Percentiles rank a stretch among this genome's conserved stretches.
These are phyloP conservation scores for Camponotus fellah DNA, from an alignment of 2,888 invertebrate genomes.

Conservation along the genomic window DNA sequence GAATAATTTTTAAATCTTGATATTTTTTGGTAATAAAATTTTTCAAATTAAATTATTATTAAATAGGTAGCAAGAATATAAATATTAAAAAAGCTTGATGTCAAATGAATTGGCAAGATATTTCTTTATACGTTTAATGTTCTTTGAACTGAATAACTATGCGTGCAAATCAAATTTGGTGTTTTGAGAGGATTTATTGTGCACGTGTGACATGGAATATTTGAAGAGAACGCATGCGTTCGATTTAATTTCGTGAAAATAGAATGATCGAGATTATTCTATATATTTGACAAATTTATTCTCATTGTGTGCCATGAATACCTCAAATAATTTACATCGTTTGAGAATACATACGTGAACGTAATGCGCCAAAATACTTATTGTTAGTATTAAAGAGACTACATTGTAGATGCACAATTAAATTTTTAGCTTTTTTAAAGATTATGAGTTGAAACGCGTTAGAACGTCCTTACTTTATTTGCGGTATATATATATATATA, in stretches of 20 bases:
- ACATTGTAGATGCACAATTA: neutral
- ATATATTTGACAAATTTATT: conserved; percentile 43
- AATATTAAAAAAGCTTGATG: neutral
- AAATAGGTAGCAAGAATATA: neutral
- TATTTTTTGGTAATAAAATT: neutral
- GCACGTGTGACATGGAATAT: conserved; percentile 26
- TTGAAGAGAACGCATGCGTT: conserved; percentile 21
- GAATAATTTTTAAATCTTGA: neutral
- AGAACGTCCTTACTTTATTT: neutral
- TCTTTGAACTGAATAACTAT: conserved; percentile 25
- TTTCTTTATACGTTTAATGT: neutral
- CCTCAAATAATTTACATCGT: conserved; percentile 29
- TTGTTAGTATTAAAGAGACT: conserved; percentile 7
- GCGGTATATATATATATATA: neutral
- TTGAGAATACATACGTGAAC: neutral
- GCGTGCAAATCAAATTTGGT: conserved; percentile 24
- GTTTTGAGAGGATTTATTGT: conserved; percentile 32
- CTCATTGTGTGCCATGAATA: conserved; percentile 20
- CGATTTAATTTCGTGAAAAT: conserved; percentile 51
- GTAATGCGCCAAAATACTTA: conserved; percentile 24
- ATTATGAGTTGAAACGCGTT: neutral
- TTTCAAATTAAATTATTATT: neutral
- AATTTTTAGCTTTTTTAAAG: neutral
- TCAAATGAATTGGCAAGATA: neutral
- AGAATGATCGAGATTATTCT: conserved; percentile 37